These are phyloP conservation scores for Pachypeltis micranthus DNA, from an alignment of 1,140 invertebrate species.

Conservation along the genomic window DNA sequence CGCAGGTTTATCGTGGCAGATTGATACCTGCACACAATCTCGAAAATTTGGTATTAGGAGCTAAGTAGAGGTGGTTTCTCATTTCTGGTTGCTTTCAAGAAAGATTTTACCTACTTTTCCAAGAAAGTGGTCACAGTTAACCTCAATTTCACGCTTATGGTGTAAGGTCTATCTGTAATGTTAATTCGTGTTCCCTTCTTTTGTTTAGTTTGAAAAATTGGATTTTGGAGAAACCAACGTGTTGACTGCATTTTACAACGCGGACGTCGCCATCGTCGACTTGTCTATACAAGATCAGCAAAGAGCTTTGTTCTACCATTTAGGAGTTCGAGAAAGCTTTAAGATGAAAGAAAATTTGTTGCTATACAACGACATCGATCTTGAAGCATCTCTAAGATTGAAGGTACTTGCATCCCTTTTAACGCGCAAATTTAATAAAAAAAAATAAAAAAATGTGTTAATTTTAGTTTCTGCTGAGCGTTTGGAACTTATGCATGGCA, in stretches of 20 bases:
- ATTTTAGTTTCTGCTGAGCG: too few relatives aligned
- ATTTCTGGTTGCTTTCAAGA: background rate
- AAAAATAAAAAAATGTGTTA: too few relatives aligned
- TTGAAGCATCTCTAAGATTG: constrained; percentile 68
- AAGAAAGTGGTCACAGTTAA: background rate
- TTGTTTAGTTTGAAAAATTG: constrained; percentile 66
- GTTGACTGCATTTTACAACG: constrained; percentile 84
- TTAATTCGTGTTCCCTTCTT: constrained; percentile 16
- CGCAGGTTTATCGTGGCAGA: too few relatives aligned
- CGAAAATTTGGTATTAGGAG: too few relatives aligned
- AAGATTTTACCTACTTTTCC: background rate
- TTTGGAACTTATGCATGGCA: too few relatives aligned
- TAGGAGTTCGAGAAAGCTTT: constrained; percentile 95
- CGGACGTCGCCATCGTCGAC: constrained; percentile 94
- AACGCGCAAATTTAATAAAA: background rate
- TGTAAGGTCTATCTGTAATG: background rate
- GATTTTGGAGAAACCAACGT: constrained; percentile 79
- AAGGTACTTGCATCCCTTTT: constrained; percentile 48
- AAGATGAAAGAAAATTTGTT: constrained; percentile 97
- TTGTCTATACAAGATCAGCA: constrained; percentile 82
- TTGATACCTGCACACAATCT: too few relatives aligned
- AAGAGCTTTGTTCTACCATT: constrained; percentile 83
- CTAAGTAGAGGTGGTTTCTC: too few relatives aligned
- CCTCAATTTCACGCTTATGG: background rate
- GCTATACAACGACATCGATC: constrained; percentile 79